Conservation (phyloP, 1,140 invertebrate genomes). For the Platyscapa corneri region DNA sequence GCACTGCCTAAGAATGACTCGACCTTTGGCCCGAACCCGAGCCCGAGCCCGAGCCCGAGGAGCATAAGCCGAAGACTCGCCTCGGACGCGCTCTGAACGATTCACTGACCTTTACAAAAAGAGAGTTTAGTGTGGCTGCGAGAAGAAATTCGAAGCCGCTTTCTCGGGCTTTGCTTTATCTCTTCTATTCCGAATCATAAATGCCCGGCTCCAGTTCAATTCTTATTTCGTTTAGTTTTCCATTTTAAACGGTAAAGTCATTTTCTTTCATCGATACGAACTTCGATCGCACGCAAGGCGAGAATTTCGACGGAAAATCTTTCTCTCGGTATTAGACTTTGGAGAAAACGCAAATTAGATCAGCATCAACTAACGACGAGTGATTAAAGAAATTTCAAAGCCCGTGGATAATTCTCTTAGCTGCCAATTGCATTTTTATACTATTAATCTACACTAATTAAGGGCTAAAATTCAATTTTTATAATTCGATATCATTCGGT, state of each 20-base stretch:
- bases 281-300: background rate
- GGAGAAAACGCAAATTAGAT: background rate
- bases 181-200: background rate
- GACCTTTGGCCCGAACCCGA: conserved; percentile 50
- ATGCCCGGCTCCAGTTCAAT: background rate
- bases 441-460: background rate
- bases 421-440: background rate
- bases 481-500: background rate
- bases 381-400: background rate
- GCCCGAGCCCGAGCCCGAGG: conserved; percentile 29
- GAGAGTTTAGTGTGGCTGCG: no score
- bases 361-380: background rate
- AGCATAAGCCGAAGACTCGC: conserved; percentile 48
- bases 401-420: background rate
- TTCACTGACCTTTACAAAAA: conserved; percentile 12
- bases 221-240: background rate
- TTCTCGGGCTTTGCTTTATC: background rate
- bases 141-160: background rate
- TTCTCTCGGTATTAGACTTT: background rate
- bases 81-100: conserved; percentile 41
- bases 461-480: background rate
- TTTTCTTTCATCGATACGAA: background rate
- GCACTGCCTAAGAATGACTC: conserved; percentile 24
- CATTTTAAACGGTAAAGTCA: background rate
- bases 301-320: background rate